Percentiles rank a stretch among this genome's conserved stretches.
Conservation (phyloP, 2,888 invertebrate species). For the Pristionchus japonicus region DNA sequence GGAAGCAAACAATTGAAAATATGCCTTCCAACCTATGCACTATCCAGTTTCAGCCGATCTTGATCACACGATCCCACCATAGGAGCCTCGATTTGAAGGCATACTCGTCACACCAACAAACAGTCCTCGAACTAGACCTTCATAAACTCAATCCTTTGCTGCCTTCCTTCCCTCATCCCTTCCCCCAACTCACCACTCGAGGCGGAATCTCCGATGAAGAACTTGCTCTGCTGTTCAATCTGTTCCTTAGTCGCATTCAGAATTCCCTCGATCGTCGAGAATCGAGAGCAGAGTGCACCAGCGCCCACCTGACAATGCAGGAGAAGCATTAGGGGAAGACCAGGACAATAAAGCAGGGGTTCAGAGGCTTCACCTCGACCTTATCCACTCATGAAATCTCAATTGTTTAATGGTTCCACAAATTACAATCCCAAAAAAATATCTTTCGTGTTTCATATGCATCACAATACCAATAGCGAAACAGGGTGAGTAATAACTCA, state of each 20-base stretch:
- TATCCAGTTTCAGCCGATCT: background rate
- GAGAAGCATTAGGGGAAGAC: no score
- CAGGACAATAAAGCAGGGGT: background rate
- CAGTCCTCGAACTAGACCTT: background rate
- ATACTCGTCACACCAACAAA: background rate
- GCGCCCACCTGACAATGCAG: slow-evolving; percentile 81
- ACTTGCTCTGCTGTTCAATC: slow-evolving; percentile 71
- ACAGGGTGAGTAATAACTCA: no score
- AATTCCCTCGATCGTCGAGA: slow-evolving; percentile 94
- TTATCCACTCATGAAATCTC: no score
- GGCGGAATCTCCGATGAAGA: slow-evolving; percentile 74
- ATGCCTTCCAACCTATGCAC: background rate
- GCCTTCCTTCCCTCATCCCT: background rate
- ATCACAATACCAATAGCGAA: no score
- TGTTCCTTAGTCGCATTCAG: slow-evolving; percentile 84
- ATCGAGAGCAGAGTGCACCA: slow-evolving; percentile 89
- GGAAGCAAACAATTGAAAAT: background rate
- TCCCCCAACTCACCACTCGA: slow-evolving; percentile 17
- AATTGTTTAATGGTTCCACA: no score
- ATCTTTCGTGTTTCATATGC: no score
- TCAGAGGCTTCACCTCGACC: no score
- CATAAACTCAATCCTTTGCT: background rate
- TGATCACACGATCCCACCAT: background rate
- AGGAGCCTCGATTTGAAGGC: background rate
- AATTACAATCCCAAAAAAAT: no score